phyloP scores from a whole-genome alignment of 2,113 vertebrate species.

The Anguilla rostrata region DNA sequence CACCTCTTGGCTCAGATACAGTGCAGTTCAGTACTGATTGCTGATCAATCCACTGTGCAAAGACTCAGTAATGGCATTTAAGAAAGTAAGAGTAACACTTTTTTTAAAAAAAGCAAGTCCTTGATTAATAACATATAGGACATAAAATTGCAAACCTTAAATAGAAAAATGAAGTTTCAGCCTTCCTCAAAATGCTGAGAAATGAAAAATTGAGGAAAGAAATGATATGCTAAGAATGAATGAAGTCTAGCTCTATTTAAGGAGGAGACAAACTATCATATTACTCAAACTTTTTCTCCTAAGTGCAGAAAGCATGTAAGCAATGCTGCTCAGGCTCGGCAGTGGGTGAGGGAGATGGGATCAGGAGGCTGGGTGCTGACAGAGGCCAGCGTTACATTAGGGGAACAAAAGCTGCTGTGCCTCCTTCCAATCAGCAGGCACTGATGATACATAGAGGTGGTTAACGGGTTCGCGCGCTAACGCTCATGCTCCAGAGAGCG shows the following conservation, averaged over 20 bases:
- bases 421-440: neutral
- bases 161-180: too few species aligned
- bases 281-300: slow-evolving; percentile 44
- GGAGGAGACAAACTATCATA: slow-evolving; percentile 39
- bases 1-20: neutral
- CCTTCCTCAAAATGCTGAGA: neutral
- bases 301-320: slow-evolving; percentile 51
- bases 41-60: neutral
- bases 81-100: too few species aligned
- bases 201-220: neutral
- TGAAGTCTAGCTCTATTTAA: slow-evolving; percentile 15
- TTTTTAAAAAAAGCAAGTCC: too few species aligned
- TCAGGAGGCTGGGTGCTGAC: slow-evolving; percentile 40
- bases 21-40: neutral
- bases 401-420: slow-evolving; percentile 29
- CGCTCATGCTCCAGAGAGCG: neutral
- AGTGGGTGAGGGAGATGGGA: slow-evolving; percentile 55
- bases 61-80: too few species aligned
- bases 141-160: neutral
- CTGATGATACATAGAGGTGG: slow-evolving; percentile 23
- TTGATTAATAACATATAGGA: neutral
- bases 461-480: slow-evolving; percentile 3
- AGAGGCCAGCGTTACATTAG: slow-evolving; percentile 41
- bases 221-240: neutral
- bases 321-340: slow-evolving; percentile 46